Conservation (phyloP, 2,888 invertebrate species). For the Harpalus rufipes region DNA sequence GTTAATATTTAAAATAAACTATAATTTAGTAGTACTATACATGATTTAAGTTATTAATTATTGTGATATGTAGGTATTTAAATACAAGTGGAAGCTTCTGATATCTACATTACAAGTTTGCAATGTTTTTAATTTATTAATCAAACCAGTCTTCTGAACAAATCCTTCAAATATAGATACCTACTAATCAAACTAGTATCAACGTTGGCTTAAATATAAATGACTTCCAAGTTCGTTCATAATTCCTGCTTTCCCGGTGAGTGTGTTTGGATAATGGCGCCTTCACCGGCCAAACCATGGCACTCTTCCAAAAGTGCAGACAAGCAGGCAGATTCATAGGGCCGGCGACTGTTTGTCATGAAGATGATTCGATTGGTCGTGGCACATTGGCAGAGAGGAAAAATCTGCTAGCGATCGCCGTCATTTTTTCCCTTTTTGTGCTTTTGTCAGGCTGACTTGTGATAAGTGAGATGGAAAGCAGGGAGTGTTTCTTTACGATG, state of each 20-base stretch:
- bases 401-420: conserved; percentile 54
- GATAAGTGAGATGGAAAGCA: conserved; percentile 53
- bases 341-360: conserved; percentile 45
- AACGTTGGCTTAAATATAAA: background rate
- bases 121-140: too few species aligned
- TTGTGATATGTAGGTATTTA: too few species aligned
- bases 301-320: background rate
- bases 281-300: background rate
- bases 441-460: conserved; percentile 38
- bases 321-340: background rate
- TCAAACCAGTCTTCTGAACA: too few species aligned
- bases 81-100: too few species aligned
- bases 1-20: too few species aligned
- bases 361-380: conserved; percentile 57
- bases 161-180: too few species aligned
- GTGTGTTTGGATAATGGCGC: background rate
- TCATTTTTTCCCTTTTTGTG: conserved; percentile 39
- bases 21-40: too few species aligned
- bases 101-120: too few species aligned
- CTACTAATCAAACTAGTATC: background rate
- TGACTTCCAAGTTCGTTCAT: background rate
- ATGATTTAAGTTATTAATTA: too few species aligned
- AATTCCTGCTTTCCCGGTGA: background rate
- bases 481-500: conserved; percentile 43
- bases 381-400: conserved; percentile 50